These are phyloP conservation scores for Sylvilagus floridanus DNA, from an alignment of 2,797 vertebrate species.

Conservation along the genomic window DNA sequence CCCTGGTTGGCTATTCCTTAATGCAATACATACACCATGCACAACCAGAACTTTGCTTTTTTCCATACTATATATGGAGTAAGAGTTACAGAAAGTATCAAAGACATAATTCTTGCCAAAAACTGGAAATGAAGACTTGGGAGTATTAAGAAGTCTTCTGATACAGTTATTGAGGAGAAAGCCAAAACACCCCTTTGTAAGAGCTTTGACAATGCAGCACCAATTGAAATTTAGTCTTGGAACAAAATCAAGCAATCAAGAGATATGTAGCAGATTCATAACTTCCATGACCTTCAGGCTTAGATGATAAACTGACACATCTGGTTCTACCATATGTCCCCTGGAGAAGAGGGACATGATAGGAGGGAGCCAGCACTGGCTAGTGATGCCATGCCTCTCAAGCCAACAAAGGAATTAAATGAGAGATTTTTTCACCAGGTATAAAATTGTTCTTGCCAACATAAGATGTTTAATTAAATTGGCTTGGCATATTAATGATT, in stretches of 20 bases:
- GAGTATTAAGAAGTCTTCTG: background rate
- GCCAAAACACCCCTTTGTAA: background rate
- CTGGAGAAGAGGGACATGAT: background rate
- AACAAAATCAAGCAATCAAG: background rate
- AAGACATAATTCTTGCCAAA: background rate
- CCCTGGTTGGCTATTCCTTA: conserved; percentile 24
- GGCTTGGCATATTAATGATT: conserved; percentile 22
- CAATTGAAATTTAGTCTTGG: conserved; percentile 13
- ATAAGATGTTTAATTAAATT: conserved; percentile 51
- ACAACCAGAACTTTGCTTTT: background rate
- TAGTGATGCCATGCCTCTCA: background rate
- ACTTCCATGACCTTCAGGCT: conserved; percentile 1
- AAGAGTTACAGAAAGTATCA: background rate
- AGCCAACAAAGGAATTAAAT: conserved; percentile 37
- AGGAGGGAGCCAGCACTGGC: background rate
- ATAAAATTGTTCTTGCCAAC: conserved; percentile 38
- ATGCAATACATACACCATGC: background rate
- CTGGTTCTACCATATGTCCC: conserved; percentile 9
- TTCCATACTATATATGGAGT: background rate
- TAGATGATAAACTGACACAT: background rate
- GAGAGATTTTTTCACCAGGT: conserved; percentile 45
- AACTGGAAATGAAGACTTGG: conserved; percentile 31
- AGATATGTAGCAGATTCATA: background rate
- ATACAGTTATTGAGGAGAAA: background rate
- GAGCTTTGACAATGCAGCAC: conserved; percentile 13